These are phyloP conservation scores for Dynastes tityus DNA, from an alignment of 2,888 invertebrate genomes.

Conservation along the genomic window DNA sequence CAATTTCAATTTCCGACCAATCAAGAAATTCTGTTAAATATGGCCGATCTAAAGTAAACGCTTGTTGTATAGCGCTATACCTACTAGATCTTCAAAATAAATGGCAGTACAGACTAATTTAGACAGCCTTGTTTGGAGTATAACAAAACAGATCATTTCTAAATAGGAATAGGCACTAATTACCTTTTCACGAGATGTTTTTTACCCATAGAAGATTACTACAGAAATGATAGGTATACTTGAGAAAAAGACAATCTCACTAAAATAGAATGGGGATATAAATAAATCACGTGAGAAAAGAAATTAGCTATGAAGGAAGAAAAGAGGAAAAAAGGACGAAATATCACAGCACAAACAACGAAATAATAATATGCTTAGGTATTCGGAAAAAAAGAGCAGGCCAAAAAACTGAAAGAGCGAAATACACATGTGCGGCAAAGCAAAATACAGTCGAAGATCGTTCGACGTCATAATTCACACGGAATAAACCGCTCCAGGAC, in stretches of 20 bases:
- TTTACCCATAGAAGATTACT: too few relatives aligned
- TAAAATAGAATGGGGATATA: not conserved
- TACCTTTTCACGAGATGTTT: not conserved
- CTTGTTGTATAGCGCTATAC: too few relatives aligned
- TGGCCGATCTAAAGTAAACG: too few relatives aligned
- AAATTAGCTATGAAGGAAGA: not conserved
- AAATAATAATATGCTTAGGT: constrained; percentile 28
- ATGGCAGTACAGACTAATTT: not conserved
- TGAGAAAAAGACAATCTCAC: not conserved
- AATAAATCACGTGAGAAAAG: constrained; percentile 27
- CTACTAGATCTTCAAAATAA: too few relatives aligned
- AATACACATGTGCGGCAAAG: constrained; percentile 30
- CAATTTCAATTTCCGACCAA: too few relatives aligned
- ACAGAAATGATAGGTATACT: too few relatives aligned
- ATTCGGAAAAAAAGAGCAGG: constrained; percentile 3
- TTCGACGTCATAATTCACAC: constrained; percentile 49
- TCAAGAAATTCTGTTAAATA: too few relatives aligned
- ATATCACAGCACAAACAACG: constrained; percentile 15
- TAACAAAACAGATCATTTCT: constrained; percentile 8
- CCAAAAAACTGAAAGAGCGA: constrained; percentile 20
- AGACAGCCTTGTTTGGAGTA: constrained; percentile 1
- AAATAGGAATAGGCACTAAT: not conserved
- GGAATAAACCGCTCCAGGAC: constrained; percentile 58
- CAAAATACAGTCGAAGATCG: constrained; percentile 23
- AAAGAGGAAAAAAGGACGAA: constrained; percentile 10